Percentiles rank a stretch among this genome's conserved stretches.
Evolutionary conservation across 2,113 vertebrate species (phyloP).

Genomic region (Ailuropoda melanoleuca): DNA sequence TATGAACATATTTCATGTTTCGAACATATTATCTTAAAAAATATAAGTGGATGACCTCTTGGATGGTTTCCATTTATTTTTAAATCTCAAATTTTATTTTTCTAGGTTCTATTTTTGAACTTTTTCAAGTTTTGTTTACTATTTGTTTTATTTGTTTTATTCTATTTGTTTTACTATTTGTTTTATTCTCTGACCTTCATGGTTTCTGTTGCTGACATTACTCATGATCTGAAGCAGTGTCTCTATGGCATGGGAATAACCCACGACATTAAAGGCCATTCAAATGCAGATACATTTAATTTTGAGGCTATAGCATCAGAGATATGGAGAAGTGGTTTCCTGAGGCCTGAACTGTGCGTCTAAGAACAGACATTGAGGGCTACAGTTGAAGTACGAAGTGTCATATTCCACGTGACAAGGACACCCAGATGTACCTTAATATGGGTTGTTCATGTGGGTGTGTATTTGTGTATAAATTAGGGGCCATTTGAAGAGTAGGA

Average conservation of each 20-base stretch:
- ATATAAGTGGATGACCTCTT: background rate
- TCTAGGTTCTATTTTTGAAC: background rate
- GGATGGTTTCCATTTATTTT: background rate
- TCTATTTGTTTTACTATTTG: too few species aligned
- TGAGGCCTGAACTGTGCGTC: background rate
- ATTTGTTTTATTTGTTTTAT: background rate
- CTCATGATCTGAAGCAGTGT: background rate
- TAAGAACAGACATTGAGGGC: background rate
- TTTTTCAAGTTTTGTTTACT: too few species aligned
- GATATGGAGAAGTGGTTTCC: background rate
- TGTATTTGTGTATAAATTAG: background rate
- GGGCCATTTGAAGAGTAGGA: background rate
- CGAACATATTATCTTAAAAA: background rate
- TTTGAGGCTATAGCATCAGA: background rate
- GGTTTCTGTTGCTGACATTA: background rate
- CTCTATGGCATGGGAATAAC: background rate
- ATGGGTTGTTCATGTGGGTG: background rate
- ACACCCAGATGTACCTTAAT: background rate
- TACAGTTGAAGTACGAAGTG: background rate
- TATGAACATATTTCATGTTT: background rate
- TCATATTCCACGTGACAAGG: background rate
- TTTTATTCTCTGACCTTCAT: background rate
- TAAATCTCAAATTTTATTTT: background rate
- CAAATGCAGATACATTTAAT: background rate
- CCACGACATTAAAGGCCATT: background rate